Evolutionary conservation across 2,113 vertebrate species (phyloP).

Genomic region (Anarhynchus alexandrinus): DNA sequence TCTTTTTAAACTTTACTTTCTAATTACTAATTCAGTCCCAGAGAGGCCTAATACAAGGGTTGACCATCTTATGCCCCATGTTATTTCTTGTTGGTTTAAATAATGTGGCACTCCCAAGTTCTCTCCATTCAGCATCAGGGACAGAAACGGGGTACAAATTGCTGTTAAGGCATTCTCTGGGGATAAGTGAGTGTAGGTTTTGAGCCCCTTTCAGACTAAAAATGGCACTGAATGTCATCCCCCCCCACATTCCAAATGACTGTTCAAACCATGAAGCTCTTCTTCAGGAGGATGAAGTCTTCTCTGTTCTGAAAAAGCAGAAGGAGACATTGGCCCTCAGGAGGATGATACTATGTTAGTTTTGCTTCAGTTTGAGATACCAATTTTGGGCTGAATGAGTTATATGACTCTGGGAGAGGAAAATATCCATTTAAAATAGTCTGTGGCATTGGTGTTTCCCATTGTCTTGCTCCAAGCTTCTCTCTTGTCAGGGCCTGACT

Average conservation of each 20-base stretch:
- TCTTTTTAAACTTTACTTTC: neutral
- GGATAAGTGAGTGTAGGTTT: neutral
- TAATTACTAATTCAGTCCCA: neutral
- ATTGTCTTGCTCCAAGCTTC: neutral
- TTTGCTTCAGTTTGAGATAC: neutral
- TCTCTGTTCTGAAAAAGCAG: neutral
- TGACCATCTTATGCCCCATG: neutral
- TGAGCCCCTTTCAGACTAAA: neutral
- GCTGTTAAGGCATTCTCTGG: neutral
- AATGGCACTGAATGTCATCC: neutral
- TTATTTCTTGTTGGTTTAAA: neutral
- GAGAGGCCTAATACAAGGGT: neutral
- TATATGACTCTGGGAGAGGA: neutral
- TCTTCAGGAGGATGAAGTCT: neutral
- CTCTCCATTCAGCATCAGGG: neutral
- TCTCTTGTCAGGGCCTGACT: neutral
- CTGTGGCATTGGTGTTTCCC: neutral
- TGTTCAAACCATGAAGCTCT: neutral
- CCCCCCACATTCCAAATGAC: neutral
- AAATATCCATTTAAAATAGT: neutral
- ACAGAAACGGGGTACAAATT: neutral
- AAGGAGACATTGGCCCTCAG: neutral
- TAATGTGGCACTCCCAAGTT: neutral
- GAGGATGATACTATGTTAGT: neutral
- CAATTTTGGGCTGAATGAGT: neutral